Percentiles rank a stretch among this genome's conserved stretches.
Evolutionary conservation across 2,797 vertebrate species (phyloP).

Genomic region (Fratercula arctica): DNA sequence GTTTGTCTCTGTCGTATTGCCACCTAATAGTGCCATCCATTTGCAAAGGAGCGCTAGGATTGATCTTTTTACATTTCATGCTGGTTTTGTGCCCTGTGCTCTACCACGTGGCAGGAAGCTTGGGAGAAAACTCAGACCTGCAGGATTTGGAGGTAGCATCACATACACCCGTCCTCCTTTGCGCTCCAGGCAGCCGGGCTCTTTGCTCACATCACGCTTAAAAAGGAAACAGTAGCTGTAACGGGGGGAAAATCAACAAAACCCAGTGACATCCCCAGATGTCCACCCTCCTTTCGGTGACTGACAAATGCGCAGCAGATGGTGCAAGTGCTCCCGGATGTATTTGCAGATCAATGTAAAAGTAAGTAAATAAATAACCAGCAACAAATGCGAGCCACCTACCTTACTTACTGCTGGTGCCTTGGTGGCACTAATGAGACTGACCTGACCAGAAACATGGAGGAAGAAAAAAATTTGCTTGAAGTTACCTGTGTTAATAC

Average conservation of each 20-base stretch:
- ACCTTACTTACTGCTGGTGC: constrained; percentile 1
- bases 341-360: constrained; percentile 67
- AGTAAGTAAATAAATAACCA: constrained; percentile 27
- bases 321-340: constrained; percentile 70
- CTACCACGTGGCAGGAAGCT: neutral
- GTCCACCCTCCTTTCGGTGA: constrained; percentile 49
- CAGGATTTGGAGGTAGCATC: neutral
- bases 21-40: neutral
- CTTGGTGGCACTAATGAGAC: neutral
- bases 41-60: neutral
- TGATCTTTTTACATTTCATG: neutral
- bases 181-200: neutral
- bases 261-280: constrained; percentile 52
- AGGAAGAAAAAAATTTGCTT: neutral
- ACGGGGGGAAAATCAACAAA: constrained; percentile 16
- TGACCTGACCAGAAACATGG: neutral
- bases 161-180: neutral
- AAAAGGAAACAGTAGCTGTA: constrained; percentile 33
- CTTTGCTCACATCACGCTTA: constrained; percentile 15
- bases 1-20: neutral
- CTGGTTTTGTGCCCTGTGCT: neutral
- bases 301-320: constrained; percentile 71
- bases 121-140: neutral
- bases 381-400: neutral
- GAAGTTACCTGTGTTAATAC: neutral